phyloP scores from a whole-genome alignment of 2,113 vertebrate species.

The Coptodon rendalli region DNA sequence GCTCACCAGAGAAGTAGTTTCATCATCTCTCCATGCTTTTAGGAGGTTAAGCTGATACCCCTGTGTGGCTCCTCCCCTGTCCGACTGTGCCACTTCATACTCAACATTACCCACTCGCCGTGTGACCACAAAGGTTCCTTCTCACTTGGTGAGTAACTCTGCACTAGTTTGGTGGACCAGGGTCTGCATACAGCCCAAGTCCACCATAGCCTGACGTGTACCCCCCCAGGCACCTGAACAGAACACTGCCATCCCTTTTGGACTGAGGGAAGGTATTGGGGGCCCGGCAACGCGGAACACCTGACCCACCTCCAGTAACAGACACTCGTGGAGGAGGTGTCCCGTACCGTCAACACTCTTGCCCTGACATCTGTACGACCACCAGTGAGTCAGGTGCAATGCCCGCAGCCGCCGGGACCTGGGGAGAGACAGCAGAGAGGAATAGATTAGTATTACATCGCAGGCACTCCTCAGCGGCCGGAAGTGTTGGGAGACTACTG shows the following conservation, averaged over 20 bases:
- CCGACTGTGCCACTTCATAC: neutral
- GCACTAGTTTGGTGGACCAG: neutral
- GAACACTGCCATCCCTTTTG: neutral
- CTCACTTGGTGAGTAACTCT: neutral
- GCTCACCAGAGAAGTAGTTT: neutral
- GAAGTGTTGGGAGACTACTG: neutral
- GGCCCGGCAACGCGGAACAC: neutral
- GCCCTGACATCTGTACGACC: neutral
- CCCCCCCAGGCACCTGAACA: neutral
- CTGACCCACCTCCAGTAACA: neutral
- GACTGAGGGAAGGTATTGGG: neutral
- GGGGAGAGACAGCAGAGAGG: neutral
- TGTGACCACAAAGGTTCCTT: neutral
- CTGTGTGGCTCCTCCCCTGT: neutral
- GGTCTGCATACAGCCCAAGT: neutral
- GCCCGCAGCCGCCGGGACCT: neutral
- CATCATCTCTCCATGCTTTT: neutral
- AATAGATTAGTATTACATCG: neutral
- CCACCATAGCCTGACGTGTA: neutral
- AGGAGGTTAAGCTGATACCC: neutral
- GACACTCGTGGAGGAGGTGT: neutral
- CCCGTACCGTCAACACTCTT: neutral
- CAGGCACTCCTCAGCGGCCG: neutral
- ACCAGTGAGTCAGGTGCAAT: neutral
- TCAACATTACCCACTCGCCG: neutral